A percentile compares a stretch with the other conserved stretches of the same genome.
phyloP scores from a whole-genome alignment of 2,888 invertebrate genomes.

The Tenthredo scrophulariae region DNA sequence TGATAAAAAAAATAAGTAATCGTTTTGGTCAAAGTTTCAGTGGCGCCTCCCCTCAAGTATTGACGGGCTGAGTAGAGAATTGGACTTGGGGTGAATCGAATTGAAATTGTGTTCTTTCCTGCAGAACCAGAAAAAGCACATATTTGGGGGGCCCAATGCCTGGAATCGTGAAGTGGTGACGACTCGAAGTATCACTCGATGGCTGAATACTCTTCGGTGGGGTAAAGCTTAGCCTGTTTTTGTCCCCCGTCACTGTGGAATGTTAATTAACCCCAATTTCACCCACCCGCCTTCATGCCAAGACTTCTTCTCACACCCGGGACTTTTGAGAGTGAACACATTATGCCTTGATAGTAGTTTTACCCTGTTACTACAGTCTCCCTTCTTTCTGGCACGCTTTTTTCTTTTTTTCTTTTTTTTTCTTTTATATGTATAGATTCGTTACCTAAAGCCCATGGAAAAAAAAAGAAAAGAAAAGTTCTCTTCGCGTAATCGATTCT shows the following conservation, averaged over 20 bases:
- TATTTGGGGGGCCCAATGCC: neutral
- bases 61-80: neutral
- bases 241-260: slow-evolving; percentile 27
- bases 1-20: neutral
- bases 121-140: slow-evolving; percentile 25
- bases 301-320: slow-evolving; percentile 21
- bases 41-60: neutral
- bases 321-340: slow-evolving; percentile 15
- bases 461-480: neutral
- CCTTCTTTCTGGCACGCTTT: neutral
- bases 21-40: neutral
- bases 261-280: slow-evolving; percentile 42
- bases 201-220: slow-evolving; percentile 15
- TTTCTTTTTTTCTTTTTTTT: neutral
- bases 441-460: neutral
- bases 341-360: slow-evolving; percentile 17
- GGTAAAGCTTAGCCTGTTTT: slow-evolving; percentile 18
- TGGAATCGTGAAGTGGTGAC: slow-evolving; percentile 15
- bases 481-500: slow-evolving; percentile 26
- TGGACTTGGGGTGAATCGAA: neutral
- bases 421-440: neutral
- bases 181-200: slow-evolving; percentile 23
- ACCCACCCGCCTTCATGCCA: neutral
- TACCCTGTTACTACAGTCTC: neutral
- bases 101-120: slow-evolving; percentile 18